Percentiles rank a stretch among this genome's conserved stretches.
Conservation (phyloP, 2,888 invertebrate species). For the Synergus gifuensis region DNA sequence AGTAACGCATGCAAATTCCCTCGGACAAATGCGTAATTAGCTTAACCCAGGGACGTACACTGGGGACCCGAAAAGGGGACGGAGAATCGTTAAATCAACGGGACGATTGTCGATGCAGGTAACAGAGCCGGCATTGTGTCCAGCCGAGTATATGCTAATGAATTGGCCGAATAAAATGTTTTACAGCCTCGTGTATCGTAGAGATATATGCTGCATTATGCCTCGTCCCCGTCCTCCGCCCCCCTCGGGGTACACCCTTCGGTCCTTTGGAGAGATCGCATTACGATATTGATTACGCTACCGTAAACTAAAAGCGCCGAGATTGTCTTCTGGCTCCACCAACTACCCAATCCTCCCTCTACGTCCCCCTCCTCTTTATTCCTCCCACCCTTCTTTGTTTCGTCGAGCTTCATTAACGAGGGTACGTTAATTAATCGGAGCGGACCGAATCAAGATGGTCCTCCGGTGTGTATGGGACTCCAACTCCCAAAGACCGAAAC, state of each 20-base stretch:
- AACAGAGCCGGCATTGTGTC: conserved; percentile 28
- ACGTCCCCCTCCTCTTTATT: not conserved
- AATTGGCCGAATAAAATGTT: conserved; percentile 45
- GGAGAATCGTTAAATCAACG: conserved; percentile 55
- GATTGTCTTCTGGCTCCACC: conserved; percentile 34
- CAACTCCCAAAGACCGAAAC: conserved; percentile 51
- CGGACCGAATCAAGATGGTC: conserved; percentile 61
- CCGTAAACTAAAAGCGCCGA: conserved; percentile 40
- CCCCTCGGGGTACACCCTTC: not conserved
- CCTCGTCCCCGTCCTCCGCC: not conserved
- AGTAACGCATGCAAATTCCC: conserved; percentile 70
- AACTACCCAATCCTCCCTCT: conserved; percentile 36
- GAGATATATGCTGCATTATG: conserved; percentile 18
- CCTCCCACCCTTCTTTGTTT: conserved; percentile 48
- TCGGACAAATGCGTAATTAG: conserved; percentile 72
- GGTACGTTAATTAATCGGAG: conserved; percentile 69
- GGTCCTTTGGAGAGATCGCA: conserved; percentile 59
- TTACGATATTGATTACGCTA: conserved; percentile 66
- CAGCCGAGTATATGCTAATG: conserved; percentile 43
- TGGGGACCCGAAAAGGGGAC: not conserved
- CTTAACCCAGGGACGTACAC: conserved; percentile 50
- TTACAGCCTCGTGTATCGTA: conserved; percentile 19
- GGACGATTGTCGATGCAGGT: conserved; percentile 47
- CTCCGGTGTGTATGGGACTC: conserved; percentile 37
- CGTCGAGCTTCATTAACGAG: conserved; percentile 66